phyloP scores from a whole-genome alignment of 2,797 vertebrate species.

The Acropternis orthonyx region DNA sequence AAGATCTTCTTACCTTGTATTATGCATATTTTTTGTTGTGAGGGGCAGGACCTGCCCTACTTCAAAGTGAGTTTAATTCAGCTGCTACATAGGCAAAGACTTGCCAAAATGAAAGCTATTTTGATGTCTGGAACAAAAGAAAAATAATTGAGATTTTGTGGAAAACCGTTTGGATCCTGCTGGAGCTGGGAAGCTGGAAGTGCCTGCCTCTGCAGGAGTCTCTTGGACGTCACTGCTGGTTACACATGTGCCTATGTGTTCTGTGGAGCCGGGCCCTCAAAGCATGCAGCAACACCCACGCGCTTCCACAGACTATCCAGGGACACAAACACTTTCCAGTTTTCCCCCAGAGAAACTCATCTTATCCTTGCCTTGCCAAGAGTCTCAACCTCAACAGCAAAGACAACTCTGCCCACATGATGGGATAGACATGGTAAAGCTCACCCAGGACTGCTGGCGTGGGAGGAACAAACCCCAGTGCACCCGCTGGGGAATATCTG shows the following conservation, averaged over 20 bases:
- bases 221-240: background rate
- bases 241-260: conserved; percentile 41
- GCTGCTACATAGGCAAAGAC: background rate
- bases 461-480: background rate
- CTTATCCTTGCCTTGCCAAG: background rate
- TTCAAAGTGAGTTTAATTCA: background rate
- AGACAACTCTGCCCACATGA: background rate
- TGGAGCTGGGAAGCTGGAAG: conserved; percentile 2
- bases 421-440: background rate
- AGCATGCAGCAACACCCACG: conserved; percentile 9
- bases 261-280: background rate
- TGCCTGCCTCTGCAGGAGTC: background rate
- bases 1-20: background rate
- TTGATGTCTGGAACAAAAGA: background rate
- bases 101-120: background rate
- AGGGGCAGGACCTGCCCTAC: background rate
- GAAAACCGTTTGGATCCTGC: background rate
- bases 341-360: background rate
- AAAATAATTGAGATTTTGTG: background rate
- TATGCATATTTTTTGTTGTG: background rate
- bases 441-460: background rate
- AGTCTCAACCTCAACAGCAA: background rate
- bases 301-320: conserved; percentile 18
- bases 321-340: conserved; percentile 18
- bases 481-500: background rate